Base-by-base conservation (phyloP, 1,140 invertebrate genomes). In the Uloborus diversus region DNA sequence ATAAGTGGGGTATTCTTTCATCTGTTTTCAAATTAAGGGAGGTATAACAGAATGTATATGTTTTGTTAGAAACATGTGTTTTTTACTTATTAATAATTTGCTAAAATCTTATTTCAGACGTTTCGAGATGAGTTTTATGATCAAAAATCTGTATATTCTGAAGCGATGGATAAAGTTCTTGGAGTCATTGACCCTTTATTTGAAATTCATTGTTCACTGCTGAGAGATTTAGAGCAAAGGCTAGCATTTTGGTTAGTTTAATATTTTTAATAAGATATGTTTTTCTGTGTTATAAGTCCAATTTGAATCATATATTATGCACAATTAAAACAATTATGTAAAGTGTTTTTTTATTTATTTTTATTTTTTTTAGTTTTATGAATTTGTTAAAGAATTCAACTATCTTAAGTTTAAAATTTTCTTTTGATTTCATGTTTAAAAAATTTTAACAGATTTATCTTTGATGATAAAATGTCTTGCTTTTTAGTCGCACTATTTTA, bases 141-240 rank as follows among this genome's bases (percentile, higher is more conserved):
- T 23, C 89, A 91, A 59, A 87, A 88, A 4, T 86, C 88, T 25
- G 85, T 90, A 75, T 89, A 89, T 57, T 87, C 88, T 28, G 89
- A 89, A 69, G 84, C 85, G 23, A 81, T 90, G 0, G 85, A 86
- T 4, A 83, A 86, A 1, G 84, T 93, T 3, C 90, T 93, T 68
- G 86, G 85, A 33, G 83, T 90, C 20, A 85, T 93, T 28, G 91
- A 92, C 82, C 89, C 91, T 17, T 86, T 94, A 14, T 90, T 91
- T 59, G 90, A 92, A 68, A 90, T 88, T 25, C 92, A 93, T 82
- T 88, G 88, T 28, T 85, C 86, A 2, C 90, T 92, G 70, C 87
- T 93, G 0, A 89, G 90, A 82, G 91, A 93, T 70, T 87, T 94
- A 81, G 92, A 94, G 83, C 85, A 89, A 30, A 86, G 92, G 61